These are phyloP conservation scores for Megaptera novaeangliae DNA, from an alignment of 2,113 vertebrate species.

Conservation along the genomic window DNA sequence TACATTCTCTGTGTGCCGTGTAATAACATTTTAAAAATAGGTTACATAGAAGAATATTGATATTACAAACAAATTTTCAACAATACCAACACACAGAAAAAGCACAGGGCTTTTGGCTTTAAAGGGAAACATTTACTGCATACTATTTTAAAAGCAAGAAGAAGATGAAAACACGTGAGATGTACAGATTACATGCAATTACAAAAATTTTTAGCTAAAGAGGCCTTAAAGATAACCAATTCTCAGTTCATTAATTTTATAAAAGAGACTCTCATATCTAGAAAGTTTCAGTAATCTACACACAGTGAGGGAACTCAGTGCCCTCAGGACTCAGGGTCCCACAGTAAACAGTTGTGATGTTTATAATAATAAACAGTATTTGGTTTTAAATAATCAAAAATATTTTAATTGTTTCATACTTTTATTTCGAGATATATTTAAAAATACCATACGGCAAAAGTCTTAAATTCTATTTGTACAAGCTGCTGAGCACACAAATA, in stretches of 20 bases:
- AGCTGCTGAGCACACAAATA: background rate
- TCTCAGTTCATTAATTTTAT: background rate
- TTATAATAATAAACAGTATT: background rate
- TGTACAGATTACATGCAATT: background rate
- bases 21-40: background rate
- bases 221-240: background rate
- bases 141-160: background rate
- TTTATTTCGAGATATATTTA: background rate
- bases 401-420: background rate
- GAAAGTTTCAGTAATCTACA: background rate
- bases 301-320: background rate
- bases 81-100: background rate
- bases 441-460: background rate
- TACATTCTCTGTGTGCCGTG: background rate
- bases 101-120: background rate
- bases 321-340: background rate
- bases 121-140: background rate
- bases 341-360: background rate
- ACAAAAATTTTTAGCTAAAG: background rate
- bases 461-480: background rate
- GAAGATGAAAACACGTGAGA: background rate
- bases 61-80: background rate
- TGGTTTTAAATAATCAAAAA: background rate
- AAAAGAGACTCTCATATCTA: background rate
- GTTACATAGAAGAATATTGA: background rate